These are phyloP conservation scores for Megastigmus dorsalis DNA, from an alignment of 2,888 invertebrate genomes.

Conservation along the genomic window DNA sequence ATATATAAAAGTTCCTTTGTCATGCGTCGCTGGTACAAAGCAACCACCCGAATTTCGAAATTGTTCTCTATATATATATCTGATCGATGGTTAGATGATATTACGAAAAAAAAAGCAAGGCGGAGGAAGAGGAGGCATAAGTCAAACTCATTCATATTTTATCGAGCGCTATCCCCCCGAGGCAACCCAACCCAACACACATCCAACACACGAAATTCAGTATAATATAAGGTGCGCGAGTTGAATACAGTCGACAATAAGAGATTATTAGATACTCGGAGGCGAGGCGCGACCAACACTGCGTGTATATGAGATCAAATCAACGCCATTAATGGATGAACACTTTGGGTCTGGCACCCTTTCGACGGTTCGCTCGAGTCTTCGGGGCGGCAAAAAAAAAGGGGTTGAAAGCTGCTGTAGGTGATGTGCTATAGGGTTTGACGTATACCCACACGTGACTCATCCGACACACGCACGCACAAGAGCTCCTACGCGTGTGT, in stretches of 20 bases:
- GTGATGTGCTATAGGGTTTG: too few relatives aligned
- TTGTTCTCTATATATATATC: too few relatives aligned
- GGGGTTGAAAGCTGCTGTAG: too few relatives aligned
- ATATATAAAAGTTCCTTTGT: too few relatives aligned
- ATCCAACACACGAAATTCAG: not conserved
- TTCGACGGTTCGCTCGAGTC: not conserved
- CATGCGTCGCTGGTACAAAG: too few relatives aligned
- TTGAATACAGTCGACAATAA: conserved; percentile 4
- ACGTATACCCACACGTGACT: not conserved
- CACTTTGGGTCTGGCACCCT: too few relatives aligned
- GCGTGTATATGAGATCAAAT: conserved; percentile 9
- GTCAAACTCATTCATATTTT: conserved; percentile 4
- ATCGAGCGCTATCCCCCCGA: not conserved
- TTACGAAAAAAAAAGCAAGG: too few relatives aligned
- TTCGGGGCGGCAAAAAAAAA: not conserved
- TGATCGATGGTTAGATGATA: too few relatives aligned
- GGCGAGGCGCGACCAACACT: not conserved
- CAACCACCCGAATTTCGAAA: too few relatives aligned
- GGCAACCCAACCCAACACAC: not conserved
- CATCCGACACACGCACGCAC: too few relatives aligned
- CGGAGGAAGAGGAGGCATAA: too few relatives aligned
- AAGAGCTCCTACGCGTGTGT: not conserved
- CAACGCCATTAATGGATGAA: conserved; percentile 19
- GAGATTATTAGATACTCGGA: not conserved
- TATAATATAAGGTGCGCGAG: not conserved